Evolutionary conservation across 1,140 invertebrate species (phyloP), one percentile per base, ranked within the genome.

Genomic region (Melitaea cinxia): DNA sequence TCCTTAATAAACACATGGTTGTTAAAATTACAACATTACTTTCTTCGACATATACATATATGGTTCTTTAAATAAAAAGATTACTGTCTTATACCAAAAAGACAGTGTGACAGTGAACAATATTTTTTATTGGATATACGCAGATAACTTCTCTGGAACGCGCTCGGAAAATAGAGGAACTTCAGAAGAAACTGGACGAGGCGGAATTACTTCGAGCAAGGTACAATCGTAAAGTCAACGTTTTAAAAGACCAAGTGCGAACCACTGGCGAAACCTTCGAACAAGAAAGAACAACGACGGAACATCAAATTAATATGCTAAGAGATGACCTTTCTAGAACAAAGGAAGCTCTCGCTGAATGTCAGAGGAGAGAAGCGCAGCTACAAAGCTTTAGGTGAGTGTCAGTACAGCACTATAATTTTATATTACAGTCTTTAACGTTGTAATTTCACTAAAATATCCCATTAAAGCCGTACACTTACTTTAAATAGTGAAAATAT

Each of bases 111-210:
- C n/a, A n/a, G n/a, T n/a, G n/a, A n/a, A n/a, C n/a, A n/a, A n/a
- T n/a, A n/a, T n/a, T n/a, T n/a, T n/a, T n/a, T n/a, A n/a, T n/a
- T n/a, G n/a, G n/a, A n/a, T n/a, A n/a, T n/a, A n/a, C n/a, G 14
- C 75, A 96, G 95, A 96, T 96, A 72, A 94, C 95, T 12, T 94
- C 96, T 4, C 75, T 97, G 67, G 96, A 97, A 85, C 91, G 95
- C 17, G 95, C 95, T 0, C 92, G 95, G 30, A 97, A 96, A 89
- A 94, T 97, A 63, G 96, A 97, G 78, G 96, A 97, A 53, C 87
- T 97, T 1, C 95, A 96, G 71, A 95, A 95, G 83, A 93, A 93
- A 62, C 77, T 96, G 2, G 93, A 95, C 17, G 95, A 96, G 73
- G 94, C 94, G 19, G 95, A 96, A 83, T 91, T 95, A 72, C 72